Evolutionary conservation across 1,140 invertebrate genomes (phyloP).

Genomic region (Pachypeltis micranthus): DNA sequence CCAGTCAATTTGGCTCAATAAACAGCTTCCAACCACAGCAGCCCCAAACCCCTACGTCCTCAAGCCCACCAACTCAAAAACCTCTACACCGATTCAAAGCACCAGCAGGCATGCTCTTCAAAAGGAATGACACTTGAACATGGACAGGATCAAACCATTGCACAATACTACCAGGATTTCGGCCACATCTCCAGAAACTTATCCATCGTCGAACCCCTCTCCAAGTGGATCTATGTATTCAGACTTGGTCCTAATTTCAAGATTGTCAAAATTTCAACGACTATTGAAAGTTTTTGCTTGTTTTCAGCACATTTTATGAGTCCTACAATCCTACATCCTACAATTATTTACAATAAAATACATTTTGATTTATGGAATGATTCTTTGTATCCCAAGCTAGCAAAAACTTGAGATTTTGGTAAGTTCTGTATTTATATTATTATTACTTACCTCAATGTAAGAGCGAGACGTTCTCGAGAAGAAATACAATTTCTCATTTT

Average conservation of each 20-base stretch:
- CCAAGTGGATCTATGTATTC: conserved; percentile 1
- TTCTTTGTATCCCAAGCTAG: not conserved
- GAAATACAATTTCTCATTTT: no score
- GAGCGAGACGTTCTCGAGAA: no score
- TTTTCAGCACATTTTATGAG: not conserved
- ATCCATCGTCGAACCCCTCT: conserved; percentile 1
- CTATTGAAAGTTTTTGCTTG: not conserved
- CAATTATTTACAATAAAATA: not conserved
- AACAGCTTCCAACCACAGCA: conserved; percentile 8
- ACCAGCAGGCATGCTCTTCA: conserved; percentile 1
- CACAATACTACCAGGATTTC: conserved; percentile 6
- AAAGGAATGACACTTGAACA: not conserved
- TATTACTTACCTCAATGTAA: no score
- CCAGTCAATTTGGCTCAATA: not conserved
- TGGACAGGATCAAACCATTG: conserved; percentile 1
- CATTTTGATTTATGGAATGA: not conserved
- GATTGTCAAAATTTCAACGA: not conserved
- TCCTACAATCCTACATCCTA: not conserved
- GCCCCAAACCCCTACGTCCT: not conserved
- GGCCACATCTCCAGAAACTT: not conserved
- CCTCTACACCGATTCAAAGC: not conserved
- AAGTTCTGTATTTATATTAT: no score
- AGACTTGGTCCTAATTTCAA: not conserved
- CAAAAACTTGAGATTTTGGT: no score
- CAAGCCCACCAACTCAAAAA: conserved; percentile 1